Percentiles rank a stretch among this genome's conserved stretches.
Evolutionary conservation across 2,113 vertebrate genomes (phyloP).

Genomic region (Lepisosteus oculatus): DNA sequence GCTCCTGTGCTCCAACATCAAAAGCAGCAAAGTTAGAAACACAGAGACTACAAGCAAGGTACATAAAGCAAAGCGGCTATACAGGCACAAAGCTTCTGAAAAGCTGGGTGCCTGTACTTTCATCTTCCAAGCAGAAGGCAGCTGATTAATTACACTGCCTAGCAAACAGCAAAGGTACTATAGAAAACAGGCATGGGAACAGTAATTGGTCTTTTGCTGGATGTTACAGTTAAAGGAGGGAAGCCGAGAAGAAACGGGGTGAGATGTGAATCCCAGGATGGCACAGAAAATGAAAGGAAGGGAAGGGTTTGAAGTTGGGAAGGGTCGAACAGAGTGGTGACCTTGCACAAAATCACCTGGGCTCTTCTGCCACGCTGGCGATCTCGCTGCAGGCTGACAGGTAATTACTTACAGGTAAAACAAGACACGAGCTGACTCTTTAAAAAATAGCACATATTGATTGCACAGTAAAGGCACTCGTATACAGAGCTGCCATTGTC

Average conservation of each 20-base stretch:
- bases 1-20: no score
- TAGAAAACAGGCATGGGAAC: not conserved
- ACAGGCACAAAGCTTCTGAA: no score
- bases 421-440: not conserved
- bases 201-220: not conserved
- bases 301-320: not conserved
- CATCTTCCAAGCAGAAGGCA: not conserved
- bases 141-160: constrained; percentile 21
- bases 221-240: not conserved
- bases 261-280: not conserved
- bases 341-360: not conserved
- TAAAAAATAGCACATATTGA: not conserved
- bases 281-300: not conserved
- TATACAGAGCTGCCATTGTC: not conserved
- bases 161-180: not conserved
- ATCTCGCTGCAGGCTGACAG: not conserved
- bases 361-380: not conserved
- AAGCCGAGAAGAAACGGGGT: not conserved
- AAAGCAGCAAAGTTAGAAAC: no score
- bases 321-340: not conserved
- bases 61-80: no score
- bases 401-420: not conserved
- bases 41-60: no score
- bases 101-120: not conserved
- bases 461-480: not conserved